Evolutionary conservation across 2,888 invertebrate genomes (phyloP).

Genomic region (Lepidochrysops patricia): DNA sequence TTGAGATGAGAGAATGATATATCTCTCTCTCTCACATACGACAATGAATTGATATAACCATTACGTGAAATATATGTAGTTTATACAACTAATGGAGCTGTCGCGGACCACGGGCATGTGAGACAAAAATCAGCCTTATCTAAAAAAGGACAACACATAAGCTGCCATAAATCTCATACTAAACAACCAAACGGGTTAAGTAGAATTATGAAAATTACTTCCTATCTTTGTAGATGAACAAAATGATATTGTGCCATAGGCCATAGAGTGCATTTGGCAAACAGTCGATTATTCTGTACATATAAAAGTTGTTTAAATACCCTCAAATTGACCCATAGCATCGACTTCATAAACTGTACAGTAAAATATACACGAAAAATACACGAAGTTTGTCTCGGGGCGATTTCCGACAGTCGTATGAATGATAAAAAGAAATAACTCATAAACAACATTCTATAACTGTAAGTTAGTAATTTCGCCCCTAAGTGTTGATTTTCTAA

Average conservation of each 20-base stretch:
- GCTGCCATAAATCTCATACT: conserved; percentile 8
- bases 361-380: background rate
- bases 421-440: background rate
- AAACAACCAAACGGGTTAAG: background rate
- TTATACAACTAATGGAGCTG: background rate
- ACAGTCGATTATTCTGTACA: background rate
- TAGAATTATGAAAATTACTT: background rate
- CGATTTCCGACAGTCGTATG: background rate
- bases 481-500: background rate
- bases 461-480: background rate
- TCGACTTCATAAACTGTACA: background rate
- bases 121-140: background rate
- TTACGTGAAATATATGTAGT: background rate
- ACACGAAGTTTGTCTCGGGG: background rate
- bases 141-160: conserved; percentile 6
- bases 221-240: background rate
- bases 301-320: background rate
- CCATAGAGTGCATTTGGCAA: background rate
- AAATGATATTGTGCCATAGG: background rate
- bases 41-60: background rate
- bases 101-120: background rate
- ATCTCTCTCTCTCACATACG: background rate
- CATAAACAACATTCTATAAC: no score
- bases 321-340: background rate
- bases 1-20: background rate